Evolutionary conservation across 2,113 vertebrate species (phyloP).

Genomic region (Arizona elegans): DNA sequence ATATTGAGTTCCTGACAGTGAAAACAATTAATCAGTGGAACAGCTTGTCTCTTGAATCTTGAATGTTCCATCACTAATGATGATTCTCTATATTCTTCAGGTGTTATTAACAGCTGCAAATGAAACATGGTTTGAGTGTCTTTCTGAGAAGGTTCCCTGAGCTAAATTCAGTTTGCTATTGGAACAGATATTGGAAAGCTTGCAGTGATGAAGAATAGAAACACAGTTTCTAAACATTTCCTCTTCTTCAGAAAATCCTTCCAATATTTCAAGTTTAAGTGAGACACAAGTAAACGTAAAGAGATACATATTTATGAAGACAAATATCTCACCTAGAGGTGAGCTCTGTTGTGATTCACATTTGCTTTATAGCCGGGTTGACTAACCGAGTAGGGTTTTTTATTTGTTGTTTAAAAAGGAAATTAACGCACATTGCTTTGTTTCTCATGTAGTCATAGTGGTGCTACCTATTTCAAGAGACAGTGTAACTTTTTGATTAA

Average conservation of each 20-base stretch:
- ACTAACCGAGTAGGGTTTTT: not conserved
- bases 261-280: not conserved
- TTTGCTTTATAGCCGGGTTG: not conserved
- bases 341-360: not conserved
- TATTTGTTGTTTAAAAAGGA: not conserved
- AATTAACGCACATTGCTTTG: not conserved
- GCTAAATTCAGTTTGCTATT: not conserved
- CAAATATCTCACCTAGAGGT: not conserved
- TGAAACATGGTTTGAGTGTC: constrained; percentile 4
- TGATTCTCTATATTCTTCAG: not conserved
- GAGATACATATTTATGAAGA: not conserved
- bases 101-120: constrained; percentile 22
- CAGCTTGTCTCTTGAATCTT: not conserved
- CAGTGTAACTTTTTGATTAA: not conserved
- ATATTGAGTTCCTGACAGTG: not conserved
- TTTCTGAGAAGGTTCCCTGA: not conserved
- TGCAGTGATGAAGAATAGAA: not conserved
- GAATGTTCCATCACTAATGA: not conserved
- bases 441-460: not conserved
- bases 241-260: not conserved
- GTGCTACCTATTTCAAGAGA: not conserved
- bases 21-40: not conserved
- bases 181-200: not conserved
- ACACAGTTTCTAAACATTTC: not conserved
- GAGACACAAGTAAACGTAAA: not conserved